A percentile compares a stretch with the other conserved stretches of the same genome.
These are phyloP conservation scores for Lineus longissimus DNA, from an alignment of 1,140 invertebrate genomes.

Conservation along the genomic window DNA sequence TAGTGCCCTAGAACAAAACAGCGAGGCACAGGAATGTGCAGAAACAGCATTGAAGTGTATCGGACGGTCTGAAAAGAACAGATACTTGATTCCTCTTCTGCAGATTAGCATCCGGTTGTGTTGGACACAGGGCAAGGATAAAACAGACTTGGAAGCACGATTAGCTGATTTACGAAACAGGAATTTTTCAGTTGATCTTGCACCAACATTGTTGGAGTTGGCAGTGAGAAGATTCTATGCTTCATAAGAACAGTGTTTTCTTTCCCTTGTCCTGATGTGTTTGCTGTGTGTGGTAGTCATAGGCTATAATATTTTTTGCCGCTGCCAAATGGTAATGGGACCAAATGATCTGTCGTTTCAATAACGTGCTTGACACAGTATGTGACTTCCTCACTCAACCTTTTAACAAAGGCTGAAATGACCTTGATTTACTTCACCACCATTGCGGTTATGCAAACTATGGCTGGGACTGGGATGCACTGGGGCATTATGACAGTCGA, in stretches of 20 bases:
- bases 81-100: slow-evolving; percentile 68
- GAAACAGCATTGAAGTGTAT: slow-evolving; percentile 61
- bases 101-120: slow-evolving; percentile 66
- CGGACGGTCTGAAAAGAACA: slow-evolving; percentile 61
- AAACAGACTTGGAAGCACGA: slow-evolving; percentile 46
- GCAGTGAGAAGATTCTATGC: slow-evolving; percentile 1
- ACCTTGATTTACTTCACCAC: too few relatives aligned
- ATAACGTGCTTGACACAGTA: too few relatives aligned
- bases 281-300: too few relatives aligned
- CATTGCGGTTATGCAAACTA: too few relatives aligned
- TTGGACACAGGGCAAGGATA: slow-evolving; percentile 57
- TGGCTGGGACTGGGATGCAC: too few relatives aligned
- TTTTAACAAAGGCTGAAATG: too few relatives aligned
- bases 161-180: slow-evolving; percentile 66
- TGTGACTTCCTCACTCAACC: too few relatives aligned
- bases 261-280: too few relatives aligned
- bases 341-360: too few relatives aligned
- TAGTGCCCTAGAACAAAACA: slow-evolving; percentile 56
- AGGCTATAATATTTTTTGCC: too few relatives aligned
- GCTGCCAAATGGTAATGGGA: too few relatives aligned
- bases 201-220: slow-evolving; percentile 10
- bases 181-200: slow-evolving; percentile 12
- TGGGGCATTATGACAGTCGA: too few relatives aligned
- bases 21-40: slow-evolving; percentile 65
- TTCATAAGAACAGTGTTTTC: slow-evolving; percentile 1